A percentile compares a stretch with the other conserved stretches of the same genome.
Evolutionary conservation across 2,113 vertebrate genomes (phyloP).

Genomic region (Gambusia affinis): DNA sequence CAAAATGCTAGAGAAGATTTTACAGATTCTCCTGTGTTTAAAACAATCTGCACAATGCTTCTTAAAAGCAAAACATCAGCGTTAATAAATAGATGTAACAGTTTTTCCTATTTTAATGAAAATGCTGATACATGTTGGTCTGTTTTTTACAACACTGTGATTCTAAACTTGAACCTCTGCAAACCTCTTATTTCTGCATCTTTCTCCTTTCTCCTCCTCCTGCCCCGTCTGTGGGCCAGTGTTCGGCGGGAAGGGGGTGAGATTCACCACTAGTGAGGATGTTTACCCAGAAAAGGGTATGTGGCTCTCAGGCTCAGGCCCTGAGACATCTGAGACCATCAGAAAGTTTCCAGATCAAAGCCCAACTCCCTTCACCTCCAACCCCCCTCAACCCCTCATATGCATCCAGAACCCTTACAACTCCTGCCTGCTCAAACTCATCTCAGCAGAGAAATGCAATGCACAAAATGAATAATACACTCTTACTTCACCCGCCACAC

Average conservation of each 20-base stretch:
- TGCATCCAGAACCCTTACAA: slow-evolving; percentile 61
- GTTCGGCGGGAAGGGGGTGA: slow-evolving; percentile 98
- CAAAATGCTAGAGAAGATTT: slow-evolving; percentile 27
- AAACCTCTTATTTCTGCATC: slow-evolving; percentile 60
- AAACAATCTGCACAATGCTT: background rate
- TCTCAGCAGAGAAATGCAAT: slow-evolving; percentile 54
- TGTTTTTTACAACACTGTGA: slow-evolving; percentile 55
- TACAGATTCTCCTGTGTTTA: background rate
- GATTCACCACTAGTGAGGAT: slow-evolving; percentile 99
- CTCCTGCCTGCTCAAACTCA: slow-evolving; percentile 58
- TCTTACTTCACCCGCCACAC: slow-evolving; percentile 5
- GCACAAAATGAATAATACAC: slow-evolving; percentile 44
- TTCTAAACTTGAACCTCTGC: slow-evolving; percentile 23
- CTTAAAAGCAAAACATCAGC: background rate
- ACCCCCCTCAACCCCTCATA: slow-evolving; percentile 50
- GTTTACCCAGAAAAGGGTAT: slow-evolving; percentile 99
- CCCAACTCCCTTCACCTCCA: slow-evolving; percentile 51
- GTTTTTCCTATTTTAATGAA: background rate
- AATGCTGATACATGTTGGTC: slow-evolving; percentile 34
- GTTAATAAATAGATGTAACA: background rate
- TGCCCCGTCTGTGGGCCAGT: slow-evolving; percentile 85
- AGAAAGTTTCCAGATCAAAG: slow-evolving; percentile 63
- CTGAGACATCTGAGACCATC: slow-evolving; percentile 65
- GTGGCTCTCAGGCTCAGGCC: slow-evolving; percentile 76
- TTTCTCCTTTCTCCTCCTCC: slow-evolving; percentile 70